Percentiles rank a stretch among this genome's conserved stretches.
Conservation (phyloP, 2,113 vertebrate species). For the Aldabrachelys gigantea region DNA sequence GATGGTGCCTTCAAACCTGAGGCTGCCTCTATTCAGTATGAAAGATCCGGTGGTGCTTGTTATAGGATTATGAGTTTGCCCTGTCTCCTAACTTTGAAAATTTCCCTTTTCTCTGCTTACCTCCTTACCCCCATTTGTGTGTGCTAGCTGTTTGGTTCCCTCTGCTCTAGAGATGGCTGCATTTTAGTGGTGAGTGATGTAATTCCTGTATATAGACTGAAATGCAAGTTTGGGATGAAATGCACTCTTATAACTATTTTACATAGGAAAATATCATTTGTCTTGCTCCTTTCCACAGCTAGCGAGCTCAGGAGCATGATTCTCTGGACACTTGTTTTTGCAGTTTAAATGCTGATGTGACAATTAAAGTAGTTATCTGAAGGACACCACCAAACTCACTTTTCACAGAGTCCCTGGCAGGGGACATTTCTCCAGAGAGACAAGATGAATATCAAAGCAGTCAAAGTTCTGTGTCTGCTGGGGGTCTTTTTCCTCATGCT, state of each 20-base stretch:
- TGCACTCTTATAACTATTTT: neutral
- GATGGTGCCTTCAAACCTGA: neutral
- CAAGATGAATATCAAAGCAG: conserved; percentile 82
- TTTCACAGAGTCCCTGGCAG: neutral
- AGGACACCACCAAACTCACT: rapidly evolving
- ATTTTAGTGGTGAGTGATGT: neutral
- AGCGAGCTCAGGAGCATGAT: neutral
- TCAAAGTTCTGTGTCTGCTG: conserved; percentile 88
- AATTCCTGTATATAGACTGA: rapidly evolving
- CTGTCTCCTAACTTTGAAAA: neutral
- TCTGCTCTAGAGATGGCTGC: neutral
- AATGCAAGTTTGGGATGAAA: rapidly evolving
- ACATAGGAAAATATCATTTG: rapidly evolving
- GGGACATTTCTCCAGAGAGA: rapidly evolving
- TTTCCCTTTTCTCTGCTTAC: neutral
- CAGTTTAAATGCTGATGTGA: rapidly evolving
- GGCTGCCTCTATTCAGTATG: rapidly evolving
- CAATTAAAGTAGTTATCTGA: rapidly evolving
- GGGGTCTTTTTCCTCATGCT: conserved; percentile 88
- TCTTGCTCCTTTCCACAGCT: rapidly evolving
- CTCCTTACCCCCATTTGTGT: rapidly evolving
- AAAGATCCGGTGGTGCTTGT: neutral
- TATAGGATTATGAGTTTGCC: neutral
- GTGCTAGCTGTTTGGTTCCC: rapidly evolving
- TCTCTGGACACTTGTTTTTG: rapidly evolving